Evolutionary conservation across 2,113 vertebrate genomes (phyloP), one percentile per base, ranked within the genome.

Genomic region (Grallaria varia): DNA sequence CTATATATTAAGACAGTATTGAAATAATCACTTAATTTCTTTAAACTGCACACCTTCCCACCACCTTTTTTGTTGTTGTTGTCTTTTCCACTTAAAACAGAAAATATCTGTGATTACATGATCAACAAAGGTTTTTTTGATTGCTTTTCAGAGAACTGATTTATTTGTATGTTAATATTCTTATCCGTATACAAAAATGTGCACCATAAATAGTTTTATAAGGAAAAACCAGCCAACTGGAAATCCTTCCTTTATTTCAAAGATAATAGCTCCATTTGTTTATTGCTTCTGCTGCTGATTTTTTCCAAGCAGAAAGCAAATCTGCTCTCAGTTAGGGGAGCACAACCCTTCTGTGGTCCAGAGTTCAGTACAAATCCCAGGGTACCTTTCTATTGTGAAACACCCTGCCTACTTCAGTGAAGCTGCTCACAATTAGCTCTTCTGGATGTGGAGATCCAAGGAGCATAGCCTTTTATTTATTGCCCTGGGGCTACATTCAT

Each of bases 211-310:
- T 90, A 71, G 90, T 96, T 96, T 97, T 92, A 90, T 94, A 90
- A 87, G 68, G 74, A 84, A 96, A 96, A 97, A 93, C 28, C 90
- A 97, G 85, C 95, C 93, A 96, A 97, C 89, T 97, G 95, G 95
- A 98, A 98, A 97, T 96, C 84, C 93, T 98, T 97, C 90, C 95
- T 97, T 97, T 95, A 96, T 97, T 97, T 93, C 79, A 93, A 96
- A 97, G 94, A 96, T 97, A 97, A 97, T 95, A 56, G 47, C 63
- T 96, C 31, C 52, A 78, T 94, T 95, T 84, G 86, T 96, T 97
- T 96, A 89, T 96, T 96, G 89, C 91, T 96, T 88, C 89, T 91
- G 78, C 82, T 93, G 89, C 85, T 96, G 95, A 91, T 85, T 87
- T 97, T 97, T 97, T 95, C 83, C 75, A 97, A 96, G 95, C 89